A percentile compares a stretch with the other conserved stretches of the same genome.
Conservation (phyloP, 1,140 invertebrate species). For the Drosophila nebulosa region DNA sequence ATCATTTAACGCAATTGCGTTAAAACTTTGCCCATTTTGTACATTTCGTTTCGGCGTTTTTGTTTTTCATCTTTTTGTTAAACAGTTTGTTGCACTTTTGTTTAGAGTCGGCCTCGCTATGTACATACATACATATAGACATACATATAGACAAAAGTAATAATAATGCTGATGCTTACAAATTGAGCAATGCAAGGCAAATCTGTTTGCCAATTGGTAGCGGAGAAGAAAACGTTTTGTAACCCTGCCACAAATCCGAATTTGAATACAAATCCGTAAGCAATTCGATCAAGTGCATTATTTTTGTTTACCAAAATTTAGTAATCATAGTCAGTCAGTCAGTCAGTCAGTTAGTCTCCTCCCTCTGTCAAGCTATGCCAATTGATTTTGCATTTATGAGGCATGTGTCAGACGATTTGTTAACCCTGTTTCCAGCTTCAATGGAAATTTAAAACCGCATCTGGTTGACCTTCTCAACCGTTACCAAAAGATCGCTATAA, state of each 20-base stretch:
- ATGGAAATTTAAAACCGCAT: conserved; percentile 42
- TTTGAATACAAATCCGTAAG: background rate
- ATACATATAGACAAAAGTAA: background rate
- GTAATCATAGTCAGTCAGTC: too few species aligned
- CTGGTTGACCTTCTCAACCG: conserved; percentile 74
- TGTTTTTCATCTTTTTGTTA: conserved; percentile 20
- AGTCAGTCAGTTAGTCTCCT: background rate
- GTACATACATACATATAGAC: background rate
- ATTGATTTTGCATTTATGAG: background rate
- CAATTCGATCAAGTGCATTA: background rate
- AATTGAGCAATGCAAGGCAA: conserved; percentile 16
- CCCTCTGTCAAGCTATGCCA: background rate
- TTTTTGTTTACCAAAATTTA: background rate
- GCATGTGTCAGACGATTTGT: conserved; percentile 2
- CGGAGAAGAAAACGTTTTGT: background rate
- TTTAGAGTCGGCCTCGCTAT: conserved; percentile 37
- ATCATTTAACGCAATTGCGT: conserved; percentile 76
- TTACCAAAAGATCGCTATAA: conserved; percentile 43
- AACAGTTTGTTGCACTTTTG: conserved; percentile 55
- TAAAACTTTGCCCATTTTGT: conserved; percentile 40
- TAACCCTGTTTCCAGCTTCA: conserved; percentile 6
- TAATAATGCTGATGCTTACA: conserved; percentile 10
- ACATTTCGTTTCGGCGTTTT: conserved; percentile 31
- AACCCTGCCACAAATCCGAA: background rate
- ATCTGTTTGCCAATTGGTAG: background rate